Evolutionary conservation across 2,888 invertebrate genomes (phyloP).

Genomic region (Tortrix viridana): DNA sequence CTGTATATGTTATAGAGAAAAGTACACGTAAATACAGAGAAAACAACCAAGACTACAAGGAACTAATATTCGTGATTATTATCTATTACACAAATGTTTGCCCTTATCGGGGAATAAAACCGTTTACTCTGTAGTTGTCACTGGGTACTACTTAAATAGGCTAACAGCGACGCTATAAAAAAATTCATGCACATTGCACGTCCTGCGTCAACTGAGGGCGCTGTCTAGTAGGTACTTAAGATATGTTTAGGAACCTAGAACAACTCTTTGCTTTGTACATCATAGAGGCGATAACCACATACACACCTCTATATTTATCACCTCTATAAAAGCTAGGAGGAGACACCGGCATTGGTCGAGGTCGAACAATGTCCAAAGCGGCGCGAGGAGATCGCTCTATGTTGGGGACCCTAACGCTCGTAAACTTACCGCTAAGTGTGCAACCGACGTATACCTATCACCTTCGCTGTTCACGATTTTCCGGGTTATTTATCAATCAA

Average conservation of each 20-base stretch:
- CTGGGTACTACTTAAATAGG: too few relatives aligned
- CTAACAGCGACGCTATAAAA: too few relatives aligned
- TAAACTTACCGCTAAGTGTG: conserved; percentile 38
- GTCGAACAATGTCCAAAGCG: conserved; percentile 1
- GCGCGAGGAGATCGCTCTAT: conserved; percentile 6
- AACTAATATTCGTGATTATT: too few relatives aligned
- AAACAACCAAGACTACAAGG: too few relatives aligned
- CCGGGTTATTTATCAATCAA: conserved; percentile 42
- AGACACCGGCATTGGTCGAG: background rate
- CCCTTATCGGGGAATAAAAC: too few relatives aligned
- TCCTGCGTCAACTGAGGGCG: too few relatives aligned
- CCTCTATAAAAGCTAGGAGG: background rate
- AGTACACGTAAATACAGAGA: too few relatives aligned
- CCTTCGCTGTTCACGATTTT: conserved; percentile 43
- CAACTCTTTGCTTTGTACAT: background rate
- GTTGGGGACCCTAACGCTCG: conserved; percentile 37
- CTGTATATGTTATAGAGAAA: too few relatives aligned
- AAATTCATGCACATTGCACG: too few relatives aligned
- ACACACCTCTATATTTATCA: background rate
- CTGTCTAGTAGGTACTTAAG: background rate
- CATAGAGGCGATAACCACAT: background rate
- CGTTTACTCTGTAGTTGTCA: too few relatives aligned
- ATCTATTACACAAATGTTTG: too few relatives aligned
- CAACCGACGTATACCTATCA: conserved; percentile 42
- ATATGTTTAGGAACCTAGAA: background rate